Conservation (phyloP, 2,113 vertebrate genomes). For the Dolichallabes microphthalmus region DNA sequence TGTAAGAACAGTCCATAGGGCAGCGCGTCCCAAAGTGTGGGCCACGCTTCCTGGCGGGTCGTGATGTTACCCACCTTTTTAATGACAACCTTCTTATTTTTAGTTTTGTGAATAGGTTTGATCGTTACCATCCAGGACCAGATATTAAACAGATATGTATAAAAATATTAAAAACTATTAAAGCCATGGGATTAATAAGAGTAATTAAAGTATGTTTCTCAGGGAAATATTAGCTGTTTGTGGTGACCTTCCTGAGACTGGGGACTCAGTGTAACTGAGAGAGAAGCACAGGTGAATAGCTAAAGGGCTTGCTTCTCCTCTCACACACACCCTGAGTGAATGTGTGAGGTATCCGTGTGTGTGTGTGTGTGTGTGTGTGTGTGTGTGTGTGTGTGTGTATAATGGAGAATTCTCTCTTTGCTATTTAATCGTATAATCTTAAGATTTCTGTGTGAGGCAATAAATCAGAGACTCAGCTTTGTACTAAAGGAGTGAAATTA, state of each 20-base stretch:
- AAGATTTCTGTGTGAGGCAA: background rate
- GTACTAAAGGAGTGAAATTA: conserved; percentile 5
- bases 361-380: background rate
- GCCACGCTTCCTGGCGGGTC: too few species aligned
- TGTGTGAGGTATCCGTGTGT: background rate
- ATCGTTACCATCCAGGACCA: too few species aligned
- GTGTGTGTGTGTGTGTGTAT: conserved; percentile 10
- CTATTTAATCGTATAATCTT: background rate
- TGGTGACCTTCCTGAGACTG: too few species aligned
- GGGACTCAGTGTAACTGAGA: background rate
- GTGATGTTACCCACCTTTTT: too few species aligned
- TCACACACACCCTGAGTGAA: background rate
- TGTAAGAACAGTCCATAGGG: background rate
- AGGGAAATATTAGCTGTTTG: too few species aligned
- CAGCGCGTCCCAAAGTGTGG: too few species aligned
- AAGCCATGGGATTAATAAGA: too few species aligned
- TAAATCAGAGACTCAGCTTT: conserved; percentile 3
- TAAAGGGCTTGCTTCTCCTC: background rate
- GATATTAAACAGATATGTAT: too few species aligned
- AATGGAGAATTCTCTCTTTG: background rate
- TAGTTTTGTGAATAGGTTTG: too few species aligned
- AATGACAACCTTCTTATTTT: too few species aligned
- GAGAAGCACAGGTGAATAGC: background rate
- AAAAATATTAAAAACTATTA: too few species aligned
- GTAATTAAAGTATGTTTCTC: too few species aligned